Conservation (phyloP, 2,797 vertebrate species). For the Amblyraja radiata region DNA sequence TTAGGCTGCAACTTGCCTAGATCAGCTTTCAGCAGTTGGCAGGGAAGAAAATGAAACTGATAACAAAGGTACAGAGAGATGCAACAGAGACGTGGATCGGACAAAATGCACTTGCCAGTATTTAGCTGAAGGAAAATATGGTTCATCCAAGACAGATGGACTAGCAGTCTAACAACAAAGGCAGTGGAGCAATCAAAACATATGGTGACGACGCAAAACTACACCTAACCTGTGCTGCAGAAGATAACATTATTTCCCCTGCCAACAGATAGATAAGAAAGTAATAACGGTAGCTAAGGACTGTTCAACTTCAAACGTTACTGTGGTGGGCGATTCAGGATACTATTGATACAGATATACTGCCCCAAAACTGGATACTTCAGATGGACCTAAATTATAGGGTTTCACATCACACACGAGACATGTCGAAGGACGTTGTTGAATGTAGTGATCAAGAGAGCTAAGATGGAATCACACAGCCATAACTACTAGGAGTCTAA, state of each 20-base stretch:
- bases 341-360: not conserved
- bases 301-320: not conserved
- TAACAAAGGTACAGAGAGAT: not conserved
- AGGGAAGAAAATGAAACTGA: not conserved
- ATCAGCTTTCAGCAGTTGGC: not conserved
- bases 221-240: not conserved
- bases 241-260: too few species aligned
- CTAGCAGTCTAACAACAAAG: not conserved
- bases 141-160: not conserved
- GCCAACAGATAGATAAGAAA: not conserved
- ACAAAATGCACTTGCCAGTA: not conserved
- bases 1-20: not conserved
- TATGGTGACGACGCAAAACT: not conserved
- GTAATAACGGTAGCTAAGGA: not conserved
- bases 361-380: not conserved
- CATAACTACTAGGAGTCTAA: not conserved
- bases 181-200: not conserved
- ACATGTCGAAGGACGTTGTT: not conserved
- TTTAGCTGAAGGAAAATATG: not conserved
- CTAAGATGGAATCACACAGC: not conserved
- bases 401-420: not conserved
- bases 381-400: not conserved
- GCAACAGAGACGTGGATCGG: not conserved
- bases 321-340: not conserved
- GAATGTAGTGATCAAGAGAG: not conserved